These are phyloP conservation scores for Heliothis peltigera DNA, from an alignment of 2,888 invertebrate species.

Conservation along the genomic window DNA sequence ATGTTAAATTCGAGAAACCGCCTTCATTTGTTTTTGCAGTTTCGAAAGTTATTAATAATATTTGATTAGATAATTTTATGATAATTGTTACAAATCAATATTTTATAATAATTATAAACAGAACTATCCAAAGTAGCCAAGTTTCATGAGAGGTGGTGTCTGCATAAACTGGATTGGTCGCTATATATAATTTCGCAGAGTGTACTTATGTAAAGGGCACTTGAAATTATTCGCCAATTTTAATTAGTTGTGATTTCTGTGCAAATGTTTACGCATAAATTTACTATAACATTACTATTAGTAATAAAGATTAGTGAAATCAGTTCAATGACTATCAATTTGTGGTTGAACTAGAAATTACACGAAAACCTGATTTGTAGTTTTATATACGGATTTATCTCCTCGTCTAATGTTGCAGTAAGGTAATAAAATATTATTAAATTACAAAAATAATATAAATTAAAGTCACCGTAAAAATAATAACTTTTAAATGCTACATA, in stretches of 20 bases:
- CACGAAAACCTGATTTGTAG: constrained; percentile 6
- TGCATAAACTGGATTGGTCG: neutral
- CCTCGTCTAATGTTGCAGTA: neutral
- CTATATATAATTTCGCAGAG: neutral
- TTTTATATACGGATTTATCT: constrained; percentile 7
- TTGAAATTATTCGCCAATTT: constrained; percentile 44
- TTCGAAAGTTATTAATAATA: neutral
- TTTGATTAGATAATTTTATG: neutral
- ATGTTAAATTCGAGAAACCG: neutral
- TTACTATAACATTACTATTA: constrained; percentile 27
- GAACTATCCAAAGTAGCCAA: neutral
- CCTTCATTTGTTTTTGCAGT: constrained; percentile 20
- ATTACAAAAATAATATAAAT: constrained; percentile 10
- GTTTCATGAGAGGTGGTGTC: neutral
- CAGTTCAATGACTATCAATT: constrained; percentile 30
- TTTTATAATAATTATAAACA: neutral
- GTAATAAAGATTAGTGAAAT: constrained; percentile 36
- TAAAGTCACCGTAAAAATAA: constrained; percentile 1
- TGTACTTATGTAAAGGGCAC: constrained; percentile 38
- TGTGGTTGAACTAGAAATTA: constrained; percentile 18
- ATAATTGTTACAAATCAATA: neutral
- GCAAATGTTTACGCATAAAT: constrained; percentile 40
- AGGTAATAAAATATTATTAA: neutral
- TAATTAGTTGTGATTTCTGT: constrained; percentile 26
- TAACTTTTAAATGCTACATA: neutral